Evolutionary conservation across 2,888 invertebrate genomes (phyloP), one percentile per base, ranked within the genome.

Genomic region (Nematopogon swammerdamellus): DNA sequence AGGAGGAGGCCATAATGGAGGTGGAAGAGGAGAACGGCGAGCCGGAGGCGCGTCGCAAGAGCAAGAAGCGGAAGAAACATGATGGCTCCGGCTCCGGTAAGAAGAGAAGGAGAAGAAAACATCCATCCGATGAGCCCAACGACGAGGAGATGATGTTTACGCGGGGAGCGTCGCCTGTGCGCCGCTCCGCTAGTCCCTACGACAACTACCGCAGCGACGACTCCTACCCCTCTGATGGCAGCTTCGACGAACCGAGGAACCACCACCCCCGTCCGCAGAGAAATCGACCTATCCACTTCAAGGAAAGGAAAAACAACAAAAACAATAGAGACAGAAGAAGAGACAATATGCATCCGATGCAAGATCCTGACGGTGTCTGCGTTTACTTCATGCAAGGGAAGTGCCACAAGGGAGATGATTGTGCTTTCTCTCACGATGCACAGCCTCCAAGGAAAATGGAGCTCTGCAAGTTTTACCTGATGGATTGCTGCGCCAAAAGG

Each of bases 381-480:
- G 83, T 89, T 56, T 93, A 89, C 73, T 93, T 85, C 65, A 85
- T 92, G 83, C 93, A 93, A 72, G 95, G 94, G 50, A 93, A 92
- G 72, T 95, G 95, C 67, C 87, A 88, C 60, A 86, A 86, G 77
- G 90, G 92, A 51, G 86, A 89, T 52, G 92, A 93, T 57, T 95
- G 95, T 70, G 85, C 87, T 47, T 95, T 89, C 67, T 92, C 91
- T 16, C 97, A 97, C 65, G 89, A 91, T 61, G 88, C 87, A 46
- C 77, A 85, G 49, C 89, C 88, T 45, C 90, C 90, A 1, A 86
- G 93, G 58, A 95, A 95, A 77, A 84, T 92, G 82, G 97, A 97
- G 71, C 75, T 97, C 2, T 98, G 97, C 73, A 97, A 97, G 76
- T 97, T 96, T 75, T 97, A 97, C 76, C 74, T 97, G 52, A 92